A percentile compares a stretch with the other conserved stretches of the same genome.
Evolutionary conservation across 2,113 vertebrate species (phyloP).

Genomic region (Tylochromis polylepis): DNA sequence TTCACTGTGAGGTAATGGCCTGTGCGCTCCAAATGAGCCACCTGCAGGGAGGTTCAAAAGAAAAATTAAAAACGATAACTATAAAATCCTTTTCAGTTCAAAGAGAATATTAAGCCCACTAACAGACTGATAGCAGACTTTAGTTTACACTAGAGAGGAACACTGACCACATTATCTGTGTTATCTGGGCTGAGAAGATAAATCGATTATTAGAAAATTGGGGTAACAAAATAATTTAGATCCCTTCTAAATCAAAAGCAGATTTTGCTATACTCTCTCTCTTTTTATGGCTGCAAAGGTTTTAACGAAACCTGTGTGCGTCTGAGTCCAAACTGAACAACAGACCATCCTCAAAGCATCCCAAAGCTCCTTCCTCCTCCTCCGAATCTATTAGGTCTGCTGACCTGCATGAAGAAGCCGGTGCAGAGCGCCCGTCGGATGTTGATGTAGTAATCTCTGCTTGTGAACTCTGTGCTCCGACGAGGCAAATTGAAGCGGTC

Average conservation of each 20-base stretch:
- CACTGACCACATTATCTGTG: neutral
- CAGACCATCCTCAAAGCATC: neutral
- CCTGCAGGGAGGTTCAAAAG: slow-evolving; percentile 65
- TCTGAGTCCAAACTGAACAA: neutral
- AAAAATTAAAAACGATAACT: neutral
- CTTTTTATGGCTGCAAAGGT: neutral
- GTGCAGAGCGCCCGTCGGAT: slow-evolving; percentile 97
- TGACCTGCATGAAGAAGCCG: slow-evolving; percentile 99
- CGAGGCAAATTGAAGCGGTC: slow-evolving; percentile 98
- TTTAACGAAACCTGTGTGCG: neutral
- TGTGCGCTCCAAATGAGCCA: slow-evolving; percentile 96
- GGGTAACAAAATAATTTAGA: neutral
- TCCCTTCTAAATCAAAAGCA: neutral
- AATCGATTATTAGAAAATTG: neutral
- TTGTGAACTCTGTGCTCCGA: slow-evolving; percentile 98
- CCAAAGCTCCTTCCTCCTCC: neutral
- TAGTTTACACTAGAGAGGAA: neutral
- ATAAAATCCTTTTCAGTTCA: neutral
- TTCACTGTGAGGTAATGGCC: slow-evolving; percentile 99
- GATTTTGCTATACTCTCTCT: neutral
- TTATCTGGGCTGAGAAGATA: neutral
- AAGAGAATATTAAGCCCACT: neutral
- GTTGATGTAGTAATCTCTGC: slow-evolving; percentile 99
- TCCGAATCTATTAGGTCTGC: neutral
- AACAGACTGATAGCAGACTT: neutral